Percentiles rank a stretch among this genome's conserved stretches.
Conservation (phyloP, 2,888 invertebrate genomes). For the Epiblema foenella region DNA sequence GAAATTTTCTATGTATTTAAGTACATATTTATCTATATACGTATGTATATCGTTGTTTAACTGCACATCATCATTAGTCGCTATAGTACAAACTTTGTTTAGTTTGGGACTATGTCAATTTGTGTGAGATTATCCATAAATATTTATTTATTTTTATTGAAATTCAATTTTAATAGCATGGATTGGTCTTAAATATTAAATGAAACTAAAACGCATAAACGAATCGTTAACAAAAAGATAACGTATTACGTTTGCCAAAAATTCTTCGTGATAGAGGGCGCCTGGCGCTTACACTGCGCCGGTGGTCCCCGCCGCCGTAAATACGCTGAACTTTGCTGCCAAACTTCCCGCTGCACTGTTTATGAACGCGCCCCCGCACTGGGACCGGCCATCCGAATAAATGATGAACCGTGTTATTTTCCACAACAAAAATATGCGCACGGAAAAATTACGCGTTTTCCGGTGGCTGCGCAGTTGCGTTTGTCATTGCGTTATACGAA, state of each 20-base stretch:
- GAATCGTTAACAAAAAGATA: conserved; percentile 26
- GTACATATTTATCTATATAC: too few relatives aligned
- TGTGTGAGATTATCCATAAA: too few relatives aligned
- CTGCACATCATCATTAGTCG: too few relatives aligned
- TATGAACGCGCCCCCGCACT: conserved; percentile 39
- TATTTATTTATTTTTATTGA: too few relatives aligned
- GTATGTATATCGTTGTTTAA: too few relatives aligned
- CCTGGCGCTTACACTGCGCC: conserved; percentile 35
- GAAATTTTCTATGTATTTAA: too few relatives aligned
- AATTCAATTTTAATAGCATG: background rate
- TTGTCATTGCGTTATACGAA: background rate
- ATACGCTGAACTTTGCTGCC: conserved; percentile 44
- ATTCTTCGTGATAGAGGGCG: conserved; percentile 32
- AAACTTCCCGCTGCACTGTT: conserved; percentile 45
- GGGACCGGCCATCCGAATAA: conserved; percentile 43
- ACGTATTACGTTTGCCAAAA: conserved; percentile 39
- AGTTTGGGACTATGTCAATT: too few relatives aligned
- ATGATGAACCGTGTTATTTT: conserved; percentile 43
- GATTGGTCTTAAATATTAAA: too few relatives aligned
- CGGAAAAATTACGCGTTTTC: conserved; percentile 18
- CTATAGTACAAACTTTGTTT: too few relatives aligned
- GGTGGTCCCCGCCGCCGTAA: conserved; percentile 40
- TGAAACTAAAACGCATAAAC: background rate
- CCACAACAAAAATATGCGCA: conserved; percentile 34
- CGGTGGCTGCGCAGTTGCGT: background rate